A percentile compares a stretch with the other conserved stretches of the same genome.
These are phyloP conservation scores for Manis pentadactyla DNA, from an alignment of 2,797 vertebrate species.

Conservation along the genomic window DNA sequence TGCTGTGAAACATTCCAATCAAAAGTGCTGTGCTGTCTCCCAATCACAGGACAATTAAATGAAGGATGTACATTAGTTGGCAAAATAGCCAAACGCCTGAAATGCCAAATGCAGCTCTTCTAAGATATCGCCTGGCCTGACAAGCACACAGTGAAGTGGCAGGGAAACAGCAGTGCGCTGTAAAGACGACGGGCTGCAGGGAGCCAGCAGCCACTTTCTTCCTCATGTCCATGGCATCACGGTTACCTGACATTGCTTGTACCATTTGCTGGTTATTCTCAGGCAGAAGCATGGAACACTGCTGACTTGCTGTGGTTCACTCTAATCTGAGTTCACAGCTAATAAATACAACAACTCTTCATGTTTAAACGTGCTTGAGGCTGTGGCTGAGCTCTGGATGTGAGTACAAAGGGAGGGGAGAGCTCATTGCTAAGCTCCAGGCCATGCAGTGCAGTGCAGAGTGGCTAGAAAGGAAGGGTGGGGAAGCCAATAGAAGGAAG, in stretches of 20 bases:
- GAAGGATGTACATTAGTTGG: neutral
- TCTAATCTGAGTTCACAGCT: neutral
- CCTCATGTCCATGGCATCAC: neutral
- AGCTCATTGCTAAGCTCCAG: neutral
- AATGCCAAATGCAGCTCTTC: neutral
- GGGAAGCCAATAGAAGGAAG: neutral
- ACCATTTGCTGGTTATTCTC: neutral
- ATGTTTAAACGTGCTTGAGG: neutral
- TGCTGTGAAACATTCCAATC: neutral
- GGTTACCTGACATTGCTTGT: neutral
- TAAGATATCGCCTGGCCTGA: neutral
- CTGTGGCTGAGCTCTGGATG: neutral
- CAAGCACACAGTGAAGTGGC: neutral
- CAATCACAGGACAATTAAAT: neutral
- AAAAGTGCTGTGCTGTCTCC: neutral
- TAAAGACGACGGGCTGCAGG: neutral
- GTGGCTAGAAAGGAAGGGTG: neutral
- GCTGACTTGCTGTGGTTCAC: neutral
- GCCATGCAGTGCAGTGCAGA: neutral
- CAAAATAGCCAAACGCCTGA: neutral
- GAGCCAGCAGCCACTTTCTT: neutral
- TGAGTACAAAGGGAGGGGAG: neutral
- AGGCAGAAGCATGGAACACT: neutral
- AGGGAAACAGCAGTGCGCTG: rapidly evolving
- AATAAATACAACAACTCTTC: constrained; percentile 38